These are phyloP conservation scores for Ceratoteleas bidentatus DNA, from an alignment of 1,140 invertebrate species.

Conservation along the genomic window DNA sequence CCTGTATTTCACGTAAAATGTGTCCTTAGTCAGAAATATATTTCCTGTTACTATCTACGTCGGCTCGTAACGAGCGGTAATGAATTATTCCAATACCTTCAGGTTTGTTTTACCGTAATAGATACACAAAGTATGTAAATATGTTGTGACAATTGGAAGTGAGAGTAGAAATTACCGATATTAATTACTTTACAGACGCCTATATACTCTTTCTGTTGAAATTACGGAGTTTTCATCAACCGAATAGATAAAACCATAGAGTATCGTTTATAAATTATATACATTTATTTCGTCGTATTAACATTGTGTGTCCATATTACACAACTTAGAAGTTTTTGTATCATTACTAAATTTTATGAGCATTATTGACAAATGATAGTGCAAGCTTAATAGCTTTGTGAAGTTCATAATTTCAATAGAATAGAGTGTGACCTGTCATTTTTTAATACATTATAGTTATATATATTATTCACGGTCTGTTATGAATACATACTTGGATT, in stretches of 20 bases:
- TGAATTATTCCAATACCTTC: constrained; percentile 44
- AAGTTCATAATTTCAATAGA: neutral
- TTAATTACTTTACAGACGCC: constrained; percentile 1
- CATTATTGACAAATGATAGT: too few relatives aligned
- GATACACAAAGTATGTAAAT: constrained; percentile 40
- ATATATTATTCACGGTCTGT: neutral
- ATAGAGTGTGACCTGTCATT: neutral
- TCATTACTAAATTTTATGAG: too few relatives aligned
- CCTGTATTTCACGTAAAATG: too few relatives aligned
- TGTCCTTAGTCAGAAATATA: neutral
- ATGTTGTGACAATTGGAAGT: constrained; percentile 37
- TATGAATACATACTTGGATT: neutral
- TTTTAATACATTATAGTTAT: neutral
- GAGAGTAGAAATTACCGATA: constrained; percentile 10
- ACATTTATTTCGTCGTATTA: too few relatives aligned
- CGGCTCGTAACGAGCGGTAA: constrained; percentile 12
- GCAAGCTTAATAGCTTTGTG: neutral
- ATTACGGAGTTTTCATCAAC: neutral
- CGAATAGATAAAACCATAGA: neutral
- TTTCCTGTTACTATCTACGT: neutral
- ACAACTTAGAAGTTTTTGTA: too few relatives aligned
- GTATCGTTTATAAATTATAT: too few relatives aligned
- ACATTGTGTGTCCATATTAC: too few relatives aligned
- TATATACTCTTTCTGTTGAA: neutral
- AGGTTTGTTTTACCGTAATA: constrained; percentile 46